Evolutionary conservation across 2,113 vertebrate species (phyloP).

Genomic region (Crotalus horridus): DNA sequence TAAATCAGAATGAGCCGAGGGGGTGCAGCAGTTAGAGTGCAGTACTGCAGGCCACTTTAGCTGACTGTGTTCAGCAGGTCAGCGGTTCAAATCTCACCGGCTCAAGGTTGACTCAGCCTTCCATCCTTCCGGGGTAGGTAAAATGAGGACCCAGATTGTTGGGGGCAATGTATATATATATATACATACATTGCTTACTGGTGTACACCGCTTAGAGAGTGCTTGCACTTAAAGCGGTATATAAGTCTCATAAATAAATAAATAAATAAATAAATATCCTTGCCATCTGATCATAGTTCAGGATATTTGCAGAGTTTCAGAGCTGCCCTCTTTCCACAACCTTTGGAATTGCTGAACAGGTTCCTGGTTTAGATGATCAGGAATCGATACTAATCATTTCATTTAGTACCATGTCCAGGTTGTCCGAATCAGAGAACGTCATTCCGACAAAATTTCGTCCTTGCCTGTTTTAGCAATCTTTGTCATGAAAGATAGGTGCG

Average conservation of each 20-base stretch:
- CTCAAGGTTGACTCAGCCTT: too few species aligned
- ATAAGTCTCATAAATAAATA: background rate
- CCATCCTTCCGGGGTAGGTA: too few species aligned
- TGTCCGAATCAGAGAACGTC: background rate
- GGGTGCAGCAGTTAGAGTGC: too few species aligned
- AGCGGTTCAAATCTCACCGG: too few species aligned
- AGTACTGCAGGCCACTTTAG: too few species aligned
- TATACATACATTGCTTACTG: too few species aligned
- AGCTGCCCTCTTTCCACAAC: background rate
- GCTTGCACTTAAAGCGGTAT: too few species aligned
- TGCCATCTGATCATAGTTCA: background rate
- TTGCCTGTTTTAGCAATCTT: background rate
- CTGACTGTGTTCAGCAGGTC: too few species aligned
- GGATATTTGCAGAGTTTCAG: background rate
- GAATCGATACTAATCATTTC: background rate
- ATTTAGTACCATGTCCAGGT: background rate
- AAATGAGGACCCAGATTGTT: too few species aligned
- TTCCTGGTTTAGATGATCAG: background rate
- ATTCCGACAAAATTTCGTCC: background rate
- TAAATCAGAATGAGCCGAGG: background rate
- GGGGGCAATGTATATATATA: too few species aligned
- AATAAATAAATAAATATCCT: background rate
- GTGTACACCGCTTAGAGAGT: too few species aligned
- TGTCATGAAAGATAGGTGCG: background rate
- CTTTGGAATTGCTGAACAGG: background rate